Evolutionary conservation across 2,888 invertebrate genomes (phyloP), one percentile per base, ranked within the genome.

Genomic region (Crepidodera aurea): DNA sequence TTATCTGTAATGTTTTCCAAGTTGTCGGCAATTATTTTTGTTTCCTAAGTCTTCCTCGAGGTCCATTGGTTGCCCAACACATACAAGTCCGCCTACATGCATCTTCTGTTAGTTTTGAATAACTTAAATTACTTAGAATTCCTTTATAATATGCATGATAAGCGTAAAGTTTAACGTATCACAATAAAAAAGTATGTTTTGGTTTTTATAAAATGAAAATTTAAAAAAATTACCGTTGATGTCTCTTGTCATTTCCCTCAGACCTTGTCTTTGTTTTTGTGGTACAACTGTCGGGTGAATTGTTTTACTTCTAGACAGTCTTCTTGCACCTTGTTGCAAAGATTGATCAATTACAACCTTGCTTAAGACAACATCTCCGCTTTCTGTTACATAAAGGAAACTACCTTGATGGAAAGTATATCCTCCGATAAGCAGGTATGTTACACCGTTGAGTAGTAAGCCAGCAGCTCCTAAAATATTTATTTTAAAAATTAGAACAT

Each of bases 381-480:
- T 83, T 48, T 85, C 83, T 1, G 87, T 87, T 40, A 90, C 84
- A 66, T 87, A 87, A 25, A 90, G 77, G 70, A 89, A 89, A 66
- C 88, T 87, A 1, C 88, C 88, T 76, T 90, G 90, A 72, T 90
- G 89, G 75, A 88, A 86, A 0, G 90, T 90, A 73, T 88, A 91
- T 85, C 90, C 94, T 62, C 93, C 94, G 53, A 95, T 90, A 0
- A 94, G 81, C 71, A 92, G 82, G 77, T 92, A 94, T 68, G 92
- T 92, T 44, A 94, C 81, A 0, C 88, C 88, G 75, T 95, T 91
- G 6, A 94, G 77, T 1, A 92, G 76, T 8, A 94, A 82, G 0
- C 94, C 93, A 3, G 84, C 78, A 8, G 83, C 82, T 1, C 93
- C 74, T 73, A 46, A 40, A 68, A 66, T 12, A 32, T 25, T 25